Conservation (phyloP, 2,113 vertebrate genomes). For the Sciurus niger region DNA sequence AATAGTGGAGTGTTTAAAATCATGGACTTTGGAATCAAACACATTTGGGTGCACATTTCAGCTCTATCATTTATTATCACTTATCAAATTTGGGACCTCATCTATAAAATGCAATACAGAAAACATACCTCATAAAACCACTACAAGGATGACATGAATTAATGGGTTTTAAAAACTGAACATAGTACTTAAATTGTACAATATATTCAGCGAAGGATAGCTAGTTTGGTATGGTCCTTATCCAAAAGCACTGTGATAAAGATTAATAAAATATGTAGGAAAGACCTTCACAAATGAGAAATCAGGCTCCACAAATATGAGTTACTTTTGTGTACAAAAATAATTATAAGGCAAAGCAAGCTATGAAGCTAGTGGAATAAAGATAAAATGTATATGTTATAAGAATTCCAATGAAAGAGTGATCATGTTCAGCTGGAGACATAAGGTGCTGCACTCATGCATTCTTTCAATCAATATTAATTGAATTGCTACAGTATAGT, state of each 20-base stretch:
- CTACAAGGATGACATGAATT: neutral
- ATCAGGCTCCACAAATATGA: neutral
- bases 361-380: neutral
- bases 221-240: neutral
- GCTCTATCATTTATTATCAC: neutral
- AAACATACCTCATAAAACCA: neutral
- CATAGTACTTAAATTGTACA: neutral
- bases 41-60: neutral
- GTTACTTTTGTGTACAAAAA: neutral
- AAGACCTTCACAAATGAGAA: neutral
- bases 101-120: neutral
- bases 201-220: neutral
- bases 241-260: neutral
- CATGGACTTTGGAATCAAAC: neutral
- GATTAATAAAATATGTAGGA: neutral
- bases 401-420: neutral
- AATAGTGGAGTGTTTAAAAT: neutral
- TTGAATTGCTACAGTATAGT: neutral
- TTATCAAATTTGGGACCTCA: neutral
- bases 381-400: neutral
- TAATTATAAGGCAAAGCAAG: neutral
- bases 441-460: neutral
- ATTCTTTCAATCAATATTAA: neutral
- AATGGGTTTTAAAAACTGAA: neutral
- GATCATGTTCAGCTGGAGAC: neutral